These are phyloP conservation scores for Remorina albescens DNA, from an alignment of 2,797 vertebrate species.

Conservation along the genomic window DNA sequence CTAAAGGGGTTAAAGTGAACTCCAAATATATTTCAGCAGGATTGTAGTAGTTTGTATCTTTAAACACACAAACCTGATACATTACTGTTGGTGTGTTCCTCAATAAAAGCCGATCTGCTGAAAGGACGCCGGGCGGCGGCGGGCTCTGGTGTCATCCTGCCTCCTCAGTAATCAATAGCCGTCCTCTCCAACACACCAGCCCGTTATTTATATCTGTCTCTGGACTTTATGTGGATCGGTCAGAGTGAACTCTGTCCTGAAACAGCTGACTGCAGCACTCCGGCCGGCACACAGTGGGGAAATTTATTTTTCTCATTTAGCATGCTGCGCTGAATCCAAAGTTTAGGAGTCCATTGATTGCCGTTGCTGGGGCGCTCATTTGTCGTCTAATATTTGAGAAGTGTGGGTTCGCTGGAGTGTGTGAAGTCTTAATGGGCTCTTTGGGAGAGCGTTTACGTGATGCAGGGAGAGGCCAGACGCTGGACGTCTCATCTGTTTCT, in stretches of 20 bases:
- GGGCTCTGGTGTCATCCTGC: conserved; percentile 64
- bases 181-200: conserved; percentile 67
- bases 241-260: conserved; percentile 76
- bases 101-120: conserved; percentile 30
- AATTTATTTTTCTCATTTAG: conserved; percentile 80
- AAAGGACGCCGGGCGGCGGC: conserved; percentile 53
- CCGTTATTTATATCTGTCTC: conserved; percentile 77
- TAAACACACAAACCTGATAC: background rate
- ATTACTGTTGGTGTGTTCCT: background rate
- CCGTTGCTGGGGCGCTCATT: conserved; percentile 55
- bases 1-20: too few relatives aligned
- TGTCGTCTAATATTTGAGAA: conserved; percentile 58
- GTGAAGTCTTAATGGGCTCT: conserved; percentile 61
- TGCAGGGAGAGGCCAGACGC: conserved; percentile 11
- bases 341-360: conserved; percentile 76
- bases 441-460: conserved; percentile 32
- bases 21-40: too few relatives aligned
- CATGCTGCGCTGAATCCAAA: conserved; percentile 76
- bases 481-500: conserved; percentile 26
- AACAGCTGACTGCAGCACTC: conserved; percentile 82
- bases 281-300: conserved; percentile 50
- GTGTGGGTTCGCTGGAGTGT: conserved; percentile 41
- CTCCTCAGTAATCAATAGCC: conserved; percentile 77
- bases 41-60: too few relatives aligned
- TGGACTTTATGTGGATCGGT: conserved; percentile 77